Conservation (phyloP, 2,113 vertebrate genomes). For the Stomatorhinus ivindoensis region DNA sequence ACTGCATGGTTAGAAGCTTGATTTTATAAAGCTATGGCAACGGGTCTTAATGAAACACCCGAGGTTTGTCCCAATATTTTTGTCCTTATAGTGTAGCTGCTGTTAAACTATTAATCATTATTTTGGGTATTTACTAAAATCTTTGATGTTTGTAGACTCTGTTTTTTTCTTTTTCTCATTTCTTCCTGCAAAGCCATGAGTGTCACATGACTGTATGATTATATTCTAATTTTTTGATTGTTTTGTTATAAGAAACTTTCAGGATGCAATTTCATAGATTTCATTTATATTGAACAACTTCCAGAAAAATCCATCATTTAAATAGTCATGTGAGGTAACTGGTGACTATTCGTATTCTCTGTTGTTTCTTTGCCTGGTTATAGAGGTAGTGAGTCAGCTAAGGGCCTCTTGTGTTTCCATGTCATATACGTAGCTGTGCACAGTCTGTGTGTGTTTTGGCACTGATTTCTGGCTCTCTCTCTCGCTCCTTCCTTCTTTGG, state of each 20-base stretch:
- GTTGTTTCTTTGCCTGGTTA: neutral
- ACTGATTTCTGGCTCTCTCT: slow-evolving; percentile 2
- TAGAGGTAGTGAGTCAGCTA: neutral
- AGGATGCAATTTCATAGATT: neutral
- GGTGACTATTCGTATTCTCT: neutral
- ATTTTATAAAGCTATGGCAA: neutral
- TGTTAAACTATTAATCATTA: neutral
- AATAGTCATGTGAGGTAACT: neutral
- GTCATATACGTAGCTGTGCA: neutral
- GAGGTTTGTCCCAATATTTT: neutral
- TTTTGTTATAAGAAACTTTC: neutral
- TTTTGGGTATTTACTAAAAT: neutral
- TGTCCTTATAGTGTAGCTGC: neutral
- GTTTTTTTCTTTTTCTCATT: neutral
- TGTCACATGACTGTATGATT: neutral
- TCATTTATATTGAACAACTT: neutral
- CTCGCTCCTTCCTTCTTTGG: neutral
- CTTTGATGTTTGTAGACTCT: neutral
- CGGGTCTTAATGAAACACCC: neutral
- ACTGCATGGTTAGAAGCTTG: neutral
- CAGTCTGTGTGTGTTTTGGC: slow-evolving; percentile 4
- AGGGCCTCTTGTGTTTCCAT: neutral
- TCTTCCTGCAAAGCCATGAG: neutral
- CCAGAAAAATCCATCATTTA: neutral
- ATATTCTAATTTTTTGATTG: neutral